Conservation (phyloP, 1,140 invertebrate species). For the Megalonaias nervosa region DNA sequence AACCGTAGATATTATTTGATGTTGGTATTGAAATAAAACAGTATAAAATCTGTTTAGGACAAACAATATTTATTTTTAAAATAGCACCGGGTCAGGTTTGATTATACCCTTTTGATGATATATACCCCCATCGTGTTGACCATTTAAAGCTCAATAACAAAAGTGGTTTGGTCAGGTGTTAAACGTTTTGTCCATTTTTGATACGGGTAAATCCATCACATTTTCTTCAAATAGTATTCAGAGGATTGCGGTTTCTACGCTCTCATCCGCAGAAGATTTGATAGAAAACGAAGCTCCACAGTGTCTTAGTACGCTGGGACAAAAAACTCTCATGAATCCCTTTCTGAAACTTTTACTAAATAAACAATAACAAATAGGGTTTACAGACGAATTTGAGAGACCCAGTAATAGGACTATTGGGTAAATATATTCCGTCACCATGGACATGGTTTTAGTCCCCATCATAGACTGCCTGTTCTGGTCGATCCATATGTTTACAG, state of each 20-base stretch:
- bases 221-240: not conserved
- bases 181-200: no score
- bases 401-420: slow-evolving; percentile 74
- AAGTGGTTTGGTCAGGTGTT: no score
- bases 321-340: slow-evolving; percentile 49
- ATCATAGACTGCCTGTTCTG: slow-evolving; percentile 30
- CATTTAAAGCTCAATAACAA: no score
- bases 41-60: no score
- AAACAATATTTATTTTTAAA: no score
- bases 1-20: no score
- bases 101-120: no score
- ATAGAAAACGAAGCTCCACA: slow-evolving; percentile 4
- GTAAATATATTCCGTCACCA: slow-evolving; percentile 40
- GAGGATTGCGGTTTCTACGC: slow-evolving; percentile 21
- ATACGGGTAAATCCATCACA: no score
- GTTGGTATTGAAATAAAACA: no score
- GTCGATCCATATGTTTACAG: slow-evolving; percentile 55
- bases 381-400: slow-evolving; percentile 72
- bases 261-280: slow-evolving; percentile 9
- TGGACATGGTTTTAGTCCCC: not conserved
- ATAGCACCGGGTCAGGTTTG: no score
- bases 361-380: slow-evolving; percentile 64
- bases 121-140: no score
- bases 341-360: slow-evolving; percentile 59
- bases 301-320: slow-evolving; percentile 1